Base-by-base conservation (phyloP, 2,888 invertebrate genomes). In the Eumacrocentrus americanus region DNA sequence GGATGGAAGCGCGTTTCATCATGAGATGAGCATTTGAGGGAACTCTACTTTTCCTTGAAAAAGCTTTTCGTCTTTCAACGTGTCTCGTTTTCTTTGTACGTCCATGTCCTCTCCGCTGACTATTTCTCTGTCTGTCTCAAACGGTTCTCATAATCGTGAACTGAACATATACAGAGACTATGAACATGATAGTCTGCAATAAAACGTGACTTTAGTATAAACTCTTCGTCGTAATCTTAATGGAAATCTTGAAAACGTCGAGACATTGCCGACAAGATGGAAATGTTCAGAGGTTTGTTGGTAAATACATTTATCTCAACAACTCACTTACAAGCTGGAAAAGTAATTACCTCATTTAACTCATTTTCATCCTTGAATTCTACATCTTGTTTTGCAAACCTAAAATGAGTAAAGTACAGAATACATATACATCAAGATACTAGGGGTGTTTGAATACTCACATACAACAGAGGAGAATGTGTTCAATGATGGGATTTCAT, bases 1-100 rank as follows among this genome's bases (percentile, higher is more conserved):
- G 34, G 20, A 56, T 47, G 42, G 18, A 37, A 56, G 47, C 35
- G 47, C 55, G 18, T 56, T 56, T 56, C 22, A 37, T 56, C 38
- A 16, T 37, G 18, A 55, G 34, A 46, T 54, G 54, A 29, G 22
- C 34, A 54, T 44, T 54, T 44, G 18, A 54, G 34, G 35, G 37
- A 29, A 35, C 18, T 20, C 42, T 46, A 11, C 22, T 37, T 34
- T 53, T 9, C 14, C 12, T 18, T 18, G 18, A 29, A 54, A 54
- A 46, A 44, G 46, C 35, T 55, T 55, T 55, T 40, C 22, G 14
- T 55, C 16, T 44, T 55, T 22, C 12, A 12, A 3, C 12, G 12
- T 35, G 7, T 20, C 11, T 12, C 16, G 18, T 7, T 47, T 37
- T 47, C 22, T 22, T 46, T 35, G 12, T 37, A 35, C 37, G 29